phyloP scores from a whole-genome alignment of 2,113 vertebrate species.

The Solea solea region DNA sequence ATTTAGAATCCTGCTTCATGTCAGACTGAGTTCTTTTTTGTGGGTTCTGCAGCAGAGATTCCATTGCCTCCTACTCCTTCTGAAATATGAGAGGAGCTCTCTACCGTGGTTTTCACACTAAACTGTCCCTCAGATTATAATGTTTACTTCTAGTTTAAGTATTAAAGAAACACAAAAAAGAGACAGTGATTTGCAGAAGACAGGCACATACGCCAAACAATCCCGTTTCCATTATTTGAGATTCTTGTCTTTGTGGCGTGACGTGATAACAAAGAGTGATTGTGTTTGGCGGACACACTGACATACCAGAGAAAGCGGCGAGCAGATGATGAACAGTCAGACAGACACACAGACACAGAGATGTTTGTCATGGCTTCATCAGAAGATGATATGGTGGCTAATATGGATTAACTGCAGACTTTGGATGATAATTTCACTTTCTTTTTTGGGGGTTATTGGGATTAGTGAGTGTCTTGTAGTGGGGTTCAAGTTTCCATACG shows the following conservation, averaged over 20 bases:
- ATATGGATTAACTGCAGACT: background rate
- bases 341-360: background rate
- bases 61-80: conserved; percentile 33
- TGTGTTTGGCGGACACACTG: conserved; percentile 28
- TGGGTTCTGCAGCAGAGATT: conserved; percentile 31
- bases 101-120: background rate
- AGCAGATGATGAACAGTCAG: background rate
- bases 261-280: conserved; percentile 35
- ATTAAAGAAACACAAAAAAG: background rate
- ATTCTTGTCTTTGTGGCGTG: background rate
- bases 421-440: background rate
- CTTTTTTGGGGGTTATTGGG: background rate
- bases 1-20: background rate
- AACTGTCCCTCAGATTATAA: conserved; percentile 8
- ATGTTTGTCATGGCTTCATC: background rate
- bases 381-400: background rate
- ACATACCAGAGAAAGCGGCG: conserved; percentile 26
- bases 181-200: background rate
- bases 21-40: background rate
- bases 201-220: background rate
- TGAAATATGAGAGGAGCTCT: background rate
- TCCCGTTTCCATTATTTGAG: background rate
- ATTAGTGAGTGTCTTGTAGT: background rate
- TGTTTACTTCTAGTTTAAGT: background rate
- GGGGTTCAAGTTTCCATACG: background rate